Evolutionary conservation across 2,113 vertebrate species (phyloP).

Genomic region (Anoura caudifer): DNA sequence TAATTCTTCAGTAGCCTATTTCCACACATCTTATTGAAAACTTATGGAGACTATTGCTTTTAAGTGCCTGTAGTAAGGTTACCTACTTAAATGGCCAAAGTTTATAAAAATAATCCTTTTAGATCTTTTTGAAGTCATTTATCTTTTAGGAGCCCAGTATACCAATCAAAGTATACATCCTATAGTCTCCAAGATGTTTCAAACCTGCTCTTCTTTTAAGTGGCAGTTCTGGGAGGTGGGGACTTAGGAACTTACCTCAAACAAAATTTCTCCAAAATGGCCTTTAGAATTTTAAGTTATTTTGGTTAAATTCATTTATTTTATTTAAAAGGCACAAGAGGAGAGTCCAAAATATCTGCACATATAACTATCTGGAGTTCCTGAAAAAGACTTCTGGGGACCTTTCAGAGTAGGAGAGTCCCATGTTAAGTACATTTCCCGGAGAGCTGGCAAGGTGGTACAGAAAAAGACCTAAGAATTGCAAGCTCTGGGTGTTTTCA

Average conservation of each 20-base stretch:
- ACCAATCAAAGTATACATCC: neutral
- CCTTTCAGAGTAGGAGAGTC: neutral
- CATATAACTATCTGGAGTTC: neutral
- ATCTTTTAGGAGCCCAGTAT: neutral
- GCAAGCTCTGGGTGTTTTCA: neutral
- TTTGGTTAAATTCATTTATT: neutral
- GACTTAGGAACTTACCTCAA: neutral
- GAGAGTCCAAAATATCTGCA: neutral
- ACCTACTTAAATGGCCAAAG: neutral
- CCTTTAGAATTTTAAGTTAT: neutral
- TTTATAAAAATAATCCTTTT: neutral
- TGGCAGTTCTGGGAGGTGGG: neutral
- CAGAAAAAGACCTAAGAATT: neutral
- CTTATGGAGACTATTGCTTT: neutral
- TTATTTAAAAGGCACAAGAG: neutral
- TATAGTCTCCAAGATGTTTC: neutral
- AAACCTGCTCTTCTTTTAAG: neutral
- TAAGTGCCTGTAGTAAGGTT: neutral
- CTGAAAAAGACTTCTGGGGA: neutral
- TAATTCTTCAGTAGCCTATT: neutral
- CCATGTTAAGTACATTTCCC: neutral
- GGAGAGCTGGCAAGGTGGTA: neutral
- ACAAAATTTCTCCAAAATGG: neutral
- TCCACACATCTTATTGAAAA: neutral
- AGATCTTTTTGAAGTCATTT: neutral